Evolutionary conservation across 2,888 invertebrate species (phyloP), one percentile per base, ranked within the genome.

Genomic region (Phragmatobia fuliginosa): DNA sequence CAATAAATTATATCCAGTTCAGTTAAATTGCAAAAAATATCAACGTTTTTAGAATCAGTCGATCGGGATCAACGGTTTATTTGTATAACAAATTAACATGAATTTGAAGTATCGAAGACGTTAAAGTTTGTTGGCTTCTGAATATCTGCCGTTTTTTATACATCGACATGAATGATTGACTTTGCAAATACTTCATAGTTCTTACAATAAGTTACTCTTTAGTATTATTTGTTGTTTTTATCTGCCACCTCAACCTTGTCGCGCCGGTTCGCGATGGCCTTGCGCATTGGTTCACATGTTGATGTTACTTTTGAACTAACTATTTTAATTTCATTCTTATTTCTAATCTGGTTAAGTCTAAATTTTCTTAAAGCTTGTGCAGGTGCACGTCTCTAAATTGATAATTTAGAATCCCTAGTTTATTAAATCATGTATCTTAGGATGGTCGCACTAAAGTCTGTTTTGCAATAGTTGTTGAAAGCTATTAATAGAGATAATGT

Each of bases 191-290:
- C 80, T 75, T 74, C 77, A 66, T 68, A 79, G 75, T 78, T 76
- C 74, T 75, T 74, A 82, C 79, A 79, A 82, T 84, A 81, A 83
- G 74, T 83, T 77, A 82, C 77, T 84, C 81, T 76, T 79, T 81
- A 83, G 79, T 81, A 83, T 75, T 81, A 76, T 84, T 86, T 85
- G 85, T 85, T 87, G 86, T 88, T 89, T 90, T 90, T 89, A 88
- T 90, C 86, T 81, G 77, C 88, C 79, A 84, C 91, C 89, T 88
- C 91, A 91, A 91, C 91, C 91, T 92, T 92, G 91, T 80, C 72
- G 74, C 79, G 84, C 82, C 85, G 87, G 86, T 87, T 88, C 78
- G 81, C 78, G 79, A 78, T 81, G 90, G 87, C 90, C 91, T 91
- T 89, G 90, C 79, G 78, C 78, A 83, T 78, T 84, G 82, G 79